Evolutionary conservation across 2,888 invertebrate species (phyloP), one percentile per base, ranked within the genome.

Genomic region (Noctua pronuba): DNA sequence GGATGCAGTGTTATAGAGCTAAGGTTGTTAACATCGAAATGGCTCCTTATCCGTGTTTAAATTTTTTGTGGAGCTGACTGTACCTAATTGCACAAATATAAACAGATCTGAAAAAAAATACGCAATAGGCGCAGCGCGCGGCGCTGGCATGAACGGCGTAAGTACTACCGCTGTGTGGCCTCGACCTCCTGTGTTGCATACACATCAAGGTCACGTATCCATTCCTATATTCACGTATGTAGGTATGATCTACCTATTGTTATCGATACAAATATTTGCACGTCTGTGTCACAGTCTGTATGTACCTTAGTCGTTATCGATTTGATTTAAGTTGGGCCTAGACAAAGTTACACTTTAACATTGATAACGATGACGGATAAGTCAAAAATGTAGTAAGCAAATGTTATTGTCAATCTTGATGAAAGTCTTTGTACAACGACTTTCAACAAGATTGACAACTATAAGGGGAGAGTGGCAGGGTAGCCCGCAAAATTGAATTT

Each of bases 251-350:
- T 52, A n/a, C 52, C 52, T n/a, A 68, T 49, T 52, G 49, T 52
- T 70, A 79, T 35, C 35, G 35, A 44, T 52, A 44, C 13, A 35
- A 79, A 79, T 60, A 77, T 78, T 60, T 68, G 41, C 49, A 41
- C 41, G 11, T 11, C 6, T 79, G 35, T 35, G 60, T 62, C 31
- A 31, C 31, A 62, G 21, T 62, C 5, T 60, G 11, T 49, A 4
- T 76, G 46, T 66, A 55, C 65, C 55, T 0, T 1, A 55, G 18
- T 66, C 24, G 11, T 65, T 65, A 66, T 65, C 35, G 52, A 28
- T 52, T 62, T 35, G 52, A 28, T 52, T 62, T 35, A 7, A 35
- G 35, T 60, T 49, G 7, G 49, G 21, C 49, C 49, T 24, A 52
- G 24, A 52, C 8, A 24, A 24, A 52, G 16, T 16, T 16, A 44